These are phyloP conservation scores for Sebastes oblongus DNA, from an alignment of 2,797 vertebrate species.

Conservation along the genomic window DNA sequence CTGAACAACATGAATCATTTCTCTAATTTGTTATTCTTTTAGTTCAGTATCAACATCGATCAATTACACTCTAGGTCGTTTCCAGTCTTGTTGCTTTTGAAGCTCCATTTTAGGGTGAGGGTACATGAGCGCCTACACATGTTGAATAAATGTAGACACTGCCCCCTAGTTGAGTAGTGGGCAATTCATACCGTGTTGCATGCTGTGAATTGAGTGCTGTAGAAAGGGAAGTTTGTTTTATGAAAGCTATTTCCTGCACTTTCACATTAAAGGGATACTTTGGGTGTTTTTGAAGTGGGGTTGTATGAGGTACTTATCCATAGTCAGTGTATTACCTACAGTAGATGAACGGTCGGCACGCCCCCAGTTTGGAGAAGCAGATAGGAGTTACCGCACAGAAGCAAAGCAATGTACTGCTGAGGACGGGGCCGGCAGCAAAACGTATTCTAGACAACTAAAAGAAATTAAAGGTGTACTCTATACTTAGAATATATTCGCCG, in stretches of 20 bases:
- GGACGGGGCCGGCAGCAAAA: too few relatives aligned
- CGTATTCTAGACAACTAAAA: too few relatives aligned
- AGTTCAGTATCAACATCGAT: background rate
- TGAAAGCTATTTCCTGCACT: background rate
- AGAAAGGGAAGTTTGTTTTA: background rate
- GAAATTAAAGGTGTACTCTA: too few relatives aligned
- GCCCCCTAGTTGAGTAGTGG: slow-evolving; percentile 30
- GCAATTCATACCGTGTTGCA: background rate
- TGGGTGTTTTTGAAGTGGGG: background rate
- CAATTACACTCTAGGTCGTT: background rate
- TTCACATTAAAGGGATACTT: background rate
- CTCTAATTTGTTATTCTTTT: background rate
- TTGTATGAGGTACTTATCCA: background rate
- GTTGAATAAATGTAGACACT: slow-evolving; percentile 23
- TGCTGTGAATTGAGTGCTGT: background rate
- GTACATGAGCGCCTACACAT: background rate
- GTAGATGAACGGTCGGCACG: background rate
- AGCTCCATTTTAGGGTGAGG: slow-evolving; percentile 21
- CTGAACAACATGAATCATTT: background rate
- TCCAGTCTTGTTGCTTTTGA: background rate
- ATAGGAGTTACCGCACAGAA: too few relatives aligned
- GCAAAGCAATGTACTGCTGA: too few relatives aligned
- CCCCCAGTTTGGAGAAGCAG: too few relatives aligned
- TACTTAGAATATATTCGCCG: too few relatives aligned
- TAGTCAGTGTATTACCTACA: background rate